Base-by-base conservation (phyloP, 1,140 invertebrate genomes). In the Halictus rubicundus region DNA sequence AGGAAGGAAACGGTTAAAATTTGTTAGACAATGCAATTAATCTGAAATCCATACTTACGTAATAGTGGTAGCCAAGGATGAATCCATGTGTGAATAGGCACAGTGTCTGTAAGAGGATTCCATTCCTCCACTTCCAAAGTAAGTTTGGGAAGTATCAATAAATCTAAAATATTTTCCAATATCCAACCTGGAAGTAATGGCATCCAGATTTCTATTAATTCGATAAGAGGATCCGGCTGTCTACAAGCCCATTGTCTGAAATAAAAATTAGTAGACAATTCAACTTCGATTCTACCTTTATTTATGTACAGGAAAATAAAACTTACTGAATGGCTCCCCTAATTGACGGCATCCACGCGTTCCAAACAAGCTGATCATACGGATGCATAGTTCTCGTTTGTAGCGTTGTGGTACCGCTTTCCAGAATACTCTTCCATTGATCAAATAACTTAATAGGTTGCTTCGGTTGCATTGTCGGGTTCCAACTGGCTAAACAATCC, bases 11-110 rank as follows among this genome's bases (percentile, higher is more conserved):
- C 4, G 9, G 46, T 16, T 16, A 49, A n/a, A 54, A 71, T 16
- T 49, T 42, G 39, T 42, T 42, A 9, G 39, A 42, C 39, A 37
- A 39, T 8, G 68, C 80, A 52, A 42, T 46, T 63, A 68, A 71
- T 61, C 70, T 66, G 9, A 42, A 19, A 46, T 46, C 16, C 68
- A 65, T 71, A 83, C 69, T 90, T 93, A 95, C 96, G 95, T 91
- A 98, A 94, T 32, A 97, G 90, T 10, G 96, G 96, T 57, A 98
- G 94, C 99, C 99, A 99, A 0, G 99, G 99, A 92, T 99, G 96
- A 74, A 99, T 95, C 99, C 99, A 99, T 10, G 96, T 95, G 92
- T 99, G 98, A 82, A 99, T 97, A 3, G 98, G 98, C 71, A 99
- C 95, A 0, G 96, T 97, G 89, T 99, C 99, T 0, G 96, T 97